Percentiles rank a stretch among this genome's conserved stretches.
These are phyloP conservation scores for Cataglyphis altisquamis DNA, from an alignment of 2,888 invertebrate genomes.

Conservation along the genomic window DNA sequence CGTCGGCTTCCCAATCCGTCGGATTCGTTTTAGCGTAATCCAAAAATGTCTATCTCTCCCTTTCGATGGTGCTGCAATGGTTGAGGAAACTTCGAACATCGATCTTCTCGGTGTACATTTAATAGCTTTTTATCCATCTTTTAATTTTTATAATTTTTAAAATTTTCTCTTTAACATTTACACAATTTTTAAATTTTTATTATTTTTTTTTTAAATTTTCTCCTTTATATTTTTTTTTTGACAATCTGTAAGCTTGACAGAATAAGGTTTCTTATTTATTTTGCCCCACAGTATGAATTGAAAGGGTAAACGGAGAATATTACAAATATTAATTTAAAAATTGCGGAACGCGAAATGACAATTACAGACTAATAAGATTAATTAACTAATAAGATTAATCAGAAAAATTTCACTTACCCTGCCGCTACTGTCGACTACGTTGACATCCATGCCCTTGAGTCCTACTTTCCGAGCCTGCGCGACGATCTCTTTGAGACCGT, in stretches of 20 bases:
- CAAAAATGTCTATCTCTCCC: background rate
- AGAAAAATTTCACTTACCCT: slow-evolving; percentile 86
- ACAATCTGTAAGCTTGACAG: background rate
- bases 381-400: background rate
- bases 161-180: background rate
- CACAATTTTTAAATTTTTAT: too few relatives aligned
- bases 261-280: background rate
- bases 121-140: background rate
- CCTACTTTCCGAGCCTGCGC: slow-evolving; percentile 84
- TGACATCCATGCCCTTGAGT: slow-evolving; percentile 86
- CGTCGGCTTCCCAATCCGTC: slow-evolving; percentile 48
- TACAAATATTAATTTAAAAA: background rate
- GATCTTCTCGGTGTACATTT: background rate
- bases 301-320: background rate
- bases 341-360: slow-evolving; percentile 1
- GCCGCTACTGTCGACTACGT: slow-evolving; percentile 88
- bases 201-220: background rate
- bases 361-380: slow-evolving; percentile 33
- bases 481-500: slow-evolving; percentile 85
- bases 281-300: too few relatives aligned
- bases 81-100: background rate
- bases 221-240: background rate
- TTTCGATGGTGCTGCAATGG: background rate
- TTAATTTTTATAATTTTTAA: background rate
- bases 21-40: slow-evolving; percentile 38